phyloP scores from a whole-genome alignment of 2,797 vertebrate genomes.

The Sebastes elongatus region DNA sequence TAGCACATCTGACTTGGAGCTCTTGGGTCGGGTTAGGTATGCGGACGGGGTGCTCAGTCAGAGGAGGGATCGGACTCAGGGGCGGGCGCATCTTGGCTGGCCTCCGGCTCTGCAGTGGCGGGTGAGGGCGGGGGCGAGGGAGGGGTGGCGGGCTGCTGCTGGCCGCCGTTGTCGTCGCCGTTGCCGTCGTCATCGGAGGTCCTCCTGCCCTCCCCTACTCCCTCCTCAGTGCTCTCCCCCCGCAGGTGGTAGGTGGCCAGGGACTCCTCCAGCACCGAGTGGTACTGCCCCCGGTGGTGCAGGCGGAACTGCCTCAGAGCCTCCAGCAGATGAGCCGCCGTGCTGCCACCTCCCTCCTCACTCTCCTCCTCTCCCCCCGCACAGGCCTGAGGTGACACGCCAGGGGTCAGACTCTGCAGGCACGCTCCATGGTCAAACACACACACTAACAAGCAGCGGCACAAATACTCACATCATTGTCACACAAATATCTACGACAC shows the following conservation, averaged over 20 bases:
- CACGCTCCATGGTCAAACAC: conserved; percentile 60
- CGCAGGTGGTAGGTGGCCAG: conserved; percentile 90
- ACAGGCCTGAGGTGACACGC: conserved; percentile 96
- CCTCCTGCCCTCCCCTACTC: conserved; percentile 73
- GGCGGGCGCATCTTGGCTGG: conserved; percentile 57
- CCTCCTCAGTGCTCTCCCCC: conserved; percentile 57
- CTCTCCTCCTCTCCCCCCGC: conserved; percentile 85
- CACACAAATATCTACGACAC: conserved; percentile 45
- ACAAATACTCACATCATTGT: conserved; percentile 30
- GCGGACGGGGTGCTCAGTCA: conserved; percentile 65
- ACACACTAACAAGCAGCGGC: conserved; percentile 38
- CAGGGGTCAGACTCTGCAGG: conserved; percentile 88
- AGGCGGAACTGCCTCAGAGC: conserved; percentile 97
- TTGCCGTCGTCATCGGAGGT: conserved; percentile 50
- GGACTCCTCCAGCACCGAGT: conserved; percentile 94
- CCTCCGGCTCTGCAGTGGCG: conserved; percentile 61
- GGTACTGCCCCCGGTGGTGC: conserved; percentile 97
- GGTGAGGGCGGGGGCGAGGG: conserved; percentile 77
- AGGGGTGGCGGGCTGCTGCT: conserved; percentile 82
- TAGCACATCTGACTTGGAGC: conserved; percentile 36
- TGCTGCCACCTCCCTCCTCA: conserved; percentile 86
- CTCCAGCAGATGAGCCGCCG: conserved; percentile 92
- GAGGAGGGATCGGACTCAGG: conserved; percentile 68
- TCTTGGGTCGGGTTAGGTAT: conserved; percentile 32
- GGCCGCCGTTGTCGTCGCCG: conserved; percentile 8